A percentile compares a stretch with the other conserved stretches of the same genome.
These are phyloP conservation scores for Myotis vivesi DNA, from an alignment of 2,797 vertebrate genomes.

Conservation along the genomic window DNA sequence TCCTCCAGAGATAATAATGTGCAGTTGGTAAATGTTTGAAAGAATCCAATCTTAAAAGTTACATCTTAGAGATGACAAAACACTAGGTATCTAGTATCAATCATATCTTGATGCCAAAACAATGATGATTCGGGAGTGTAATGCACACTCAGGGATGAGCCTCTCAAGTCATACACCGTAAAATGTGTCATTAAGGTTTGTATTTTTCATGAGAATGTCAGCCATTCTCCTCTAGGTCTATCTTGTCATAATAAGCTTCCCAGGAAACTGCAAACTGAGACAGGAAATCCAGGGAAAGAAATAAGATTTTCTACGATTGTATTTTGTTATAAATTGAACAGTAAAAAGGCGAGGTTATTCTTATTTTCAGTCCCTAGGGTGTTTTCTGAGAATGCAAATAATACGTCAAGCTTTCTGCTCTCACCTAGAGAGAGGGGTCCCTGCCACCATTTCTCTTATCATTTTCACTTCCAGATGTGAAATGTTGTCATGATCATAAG, in stretches of 20 bases:
- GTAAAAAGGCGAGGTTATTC: conserved; percentile 46
- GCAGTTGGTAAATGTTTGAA: conserved; percentile 69
- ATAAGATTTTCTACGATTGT: conserved; percentile 26
- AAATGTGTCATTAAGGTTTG: conserved; percentile 61
- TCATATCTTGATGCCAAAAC: conserved; percentile 73
- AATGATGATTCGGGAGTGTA: conserved; percentile 69
- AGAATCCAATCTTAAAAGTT: conserved; percentile 70
- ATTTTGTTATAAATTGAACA: conserved; percentile 66
- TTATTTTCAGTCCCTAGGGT: background rate
- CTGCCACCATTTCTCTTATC: background rate
- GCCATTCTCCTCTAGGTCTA: conserved; percentile 56
- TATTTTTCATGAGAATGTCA: conserved; percentile 74
- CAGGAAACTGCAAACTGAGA: conserved; percentile 43
- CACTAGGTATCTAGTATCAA: conserved; percentile 30
- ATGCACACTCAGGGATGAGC: conserved; percentile 62
- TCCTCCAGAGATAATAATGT: conserved; percentile 71
- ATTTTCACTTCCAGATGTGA: conserved; percentile 24
- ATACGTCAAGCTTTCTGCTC: background rate
- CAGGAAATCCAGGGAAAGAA: conserved; percentile 56
- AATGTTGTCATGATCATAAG: background rate
- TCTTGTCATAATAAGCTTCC: conserved; percentile 64
- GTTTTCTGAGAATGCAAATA: conserved; percentile 58
- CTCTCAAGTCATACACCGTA: conserved; percentile 71
- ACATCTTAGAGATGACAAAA: conserved; percentile 69
- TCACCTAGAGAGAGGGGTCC: background rate